These are phyloP conservation scores for Callimorpha dominula DNA, from an alignment of 2,888 invertebrate genomes.

Conservation along the genomic window DNA sequence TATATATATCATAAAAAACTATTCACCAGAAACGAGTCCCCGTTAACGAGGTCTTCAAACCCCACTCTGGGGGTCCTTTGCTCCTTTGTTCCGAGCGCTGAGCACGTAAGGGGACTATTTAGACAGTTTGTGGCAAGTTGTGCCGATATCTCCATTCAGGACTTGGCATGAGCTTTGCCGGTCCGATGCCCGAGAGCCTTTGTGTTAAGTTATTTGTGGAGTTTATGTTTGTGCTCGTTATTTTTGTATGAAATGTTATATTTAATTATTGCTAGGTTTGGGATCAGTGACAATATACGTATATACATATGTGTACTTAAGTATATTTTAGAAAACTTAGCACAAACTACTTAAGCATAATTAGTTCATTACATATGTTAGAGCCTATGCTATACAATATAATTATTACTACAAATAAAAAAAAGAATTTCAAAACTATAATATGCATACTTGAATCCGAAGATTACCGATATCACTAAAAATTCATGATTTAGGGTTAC, in stretches of 20 bases:
- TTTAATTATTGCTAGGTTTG: neutral
- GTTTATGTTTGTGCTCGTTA: constrained; percentile 4
- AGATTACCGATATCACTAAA: too few relatives aligned
- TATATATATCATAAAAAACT: neutral
- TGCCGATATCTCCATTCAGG: constrained; percentile 48
- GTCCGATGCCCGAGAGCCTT: constrained; percentile 27
- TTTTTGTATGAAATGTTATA: neutral
- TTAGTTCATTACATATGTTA: too few relatives aligned
- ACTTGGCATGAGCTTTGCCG: constrained; percentile 39
- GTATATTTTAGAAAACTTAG: too few relatives aligned
- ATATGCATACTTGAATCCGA: too few relatives aligned
- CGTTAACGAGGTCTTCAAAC: constrained; percentile 40
- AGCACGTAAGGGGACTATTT: constrained; percentile 45
- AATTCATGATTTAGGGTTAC: too few relatives aligned
- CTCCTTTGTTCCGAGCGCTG: constrained; percentile 45
- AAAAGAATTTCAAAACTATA: too few relatives aligned
- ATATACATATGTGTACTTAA: too few relatives aligned
- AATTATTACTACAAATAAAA: too few relatives aligned
- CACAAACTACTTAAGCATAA: too few relatives aligned
- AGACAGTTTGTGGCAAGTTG: constrained; percentile 47
- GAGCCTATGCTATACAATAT: too few relatives aligned
- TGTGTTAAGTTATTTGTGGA: constrained; percentile 37
- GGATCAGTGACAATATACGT: neutral
- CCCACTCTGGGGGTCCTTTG: constrained; percentile 39
- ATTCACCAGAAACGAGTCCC: constrained; percentile 4